These are phyloP conservation scores for Agapornis roseicollis DNA, from an alignment of 2,113 vertebrate genomes.

Conservation along the genomic window DNA sequence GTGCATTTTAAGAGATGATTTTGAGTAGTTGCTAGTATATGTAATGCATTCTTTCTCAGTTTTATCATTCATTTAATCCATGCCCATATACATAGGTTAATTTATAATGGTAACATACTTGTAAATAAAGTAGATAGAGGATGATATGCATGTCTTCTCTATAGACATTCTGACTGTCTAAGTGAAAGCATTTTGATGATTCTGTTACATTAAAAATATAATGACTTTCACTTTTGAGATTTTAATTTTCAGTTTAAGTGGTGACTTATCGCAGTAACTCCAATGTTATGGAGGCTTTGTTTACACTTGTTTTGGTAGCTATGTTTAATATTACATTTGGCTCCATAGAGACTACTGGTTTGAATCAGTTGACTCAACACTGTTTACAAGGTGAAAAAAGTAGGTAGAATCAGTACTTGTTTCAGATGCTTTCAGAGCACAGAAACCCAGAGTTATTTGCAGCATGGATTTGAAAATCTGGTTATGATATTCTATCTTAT, in stretches of 20 bases:
- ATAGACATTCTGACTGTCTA: background rate
- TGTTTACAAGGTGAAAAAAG: background rate
- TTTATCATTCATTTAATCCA: background rate
- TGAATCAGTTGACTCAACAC: background rate
- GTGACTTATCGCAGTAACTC: background rate
- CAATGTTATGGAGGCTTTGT: background rate
- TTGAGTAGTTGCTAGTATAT: background rate
- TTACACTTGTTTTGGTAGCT: background rate
- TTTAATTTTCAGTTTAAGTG: background rate
- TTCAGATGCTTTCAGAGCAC: background rate
- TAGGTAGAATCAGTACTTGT: background rate
- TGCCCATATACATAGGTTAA: accelerated
- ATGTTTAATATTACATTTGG: background rate
- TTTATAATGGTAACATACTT: background rate
- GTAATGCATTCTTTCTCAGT: background rate
- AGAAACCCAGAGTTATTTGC: background rate
- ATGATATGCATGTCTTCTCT: background rate
- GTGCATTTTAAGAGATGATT: background rate
- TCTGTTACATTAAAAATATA: background rate
- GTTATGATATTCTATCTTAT: background rate
- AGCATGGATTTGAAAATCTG: background rate
- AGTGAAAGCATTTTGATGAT: background rate
- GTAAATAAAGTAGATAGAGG: background rate
- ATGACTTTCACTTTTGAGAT: background rate
- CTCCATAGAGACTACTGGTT: background rate